phyloP scores from a whole-genome alignment of 2,113 vertebrate species.

The Tachysurus vachellii region DNA sequence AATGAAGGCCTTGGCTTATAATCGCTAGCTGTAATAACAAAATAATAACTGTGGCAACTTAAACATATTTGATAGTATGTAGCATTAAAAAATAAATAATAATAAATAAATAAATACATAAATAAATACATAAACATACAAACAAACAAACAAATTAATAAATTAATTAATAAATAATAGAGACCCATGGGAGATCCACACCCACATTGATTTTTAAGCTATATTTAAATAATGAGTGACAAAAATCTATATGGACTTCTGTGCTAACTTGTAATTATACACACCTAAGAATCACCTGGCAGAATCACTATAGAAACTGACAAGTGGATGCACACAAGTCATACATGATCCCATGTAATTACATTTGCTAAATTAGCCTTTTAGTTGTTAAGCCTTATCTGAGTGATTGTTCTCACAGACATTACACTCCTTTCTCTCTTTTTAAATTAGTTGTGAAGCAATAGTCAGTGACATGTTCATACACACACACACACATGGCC shows the following conservation, averaged over 20 bases:
- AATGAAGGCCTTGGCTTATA: too few relatives aligned
- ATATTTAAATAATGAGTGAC: neutral
- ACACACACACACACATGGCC: neutral
- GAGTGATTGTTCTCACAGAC: neutral
- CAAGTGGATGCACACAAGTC: neutral
- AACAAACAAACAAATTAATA: too few relatives aligned
- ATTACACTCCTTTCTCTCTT: constrained; percentile 17
- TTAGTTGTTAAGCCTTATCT: constrained; percentile 13
- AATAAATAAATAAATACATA: too few relatives aligned
- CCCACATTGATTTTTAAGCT: neutral
- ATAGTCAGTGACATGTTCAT: constrained; percentile 16
- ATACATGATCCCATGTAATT: constrained; percentile 22
- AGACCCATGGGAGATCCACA: neutral
- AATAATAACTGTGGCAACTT: neutral
- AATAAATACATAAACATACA: too few relatives aligned
- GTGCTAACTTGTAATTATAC: constrained; percentile 26
- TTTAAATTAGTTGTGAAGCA: constrained; percentile 17
- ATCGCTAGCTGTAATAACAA: neutral
- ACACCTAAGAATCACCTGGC: constrained; percentile 1
- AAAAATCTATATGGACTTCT: neutral
- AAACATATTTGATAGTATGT: neutral
- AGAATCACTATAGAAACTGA: constrained; percentile 21
- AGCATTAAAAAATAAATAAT: neutral
- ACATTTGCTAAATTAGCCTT: constrained; percentile 20
- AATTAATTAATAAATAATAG: neutral